These are phyloP conservation scores for Battus philenor DNA, from an alignment of 1,140 invertebrate species.

Conservation along the genomic window DNA sequence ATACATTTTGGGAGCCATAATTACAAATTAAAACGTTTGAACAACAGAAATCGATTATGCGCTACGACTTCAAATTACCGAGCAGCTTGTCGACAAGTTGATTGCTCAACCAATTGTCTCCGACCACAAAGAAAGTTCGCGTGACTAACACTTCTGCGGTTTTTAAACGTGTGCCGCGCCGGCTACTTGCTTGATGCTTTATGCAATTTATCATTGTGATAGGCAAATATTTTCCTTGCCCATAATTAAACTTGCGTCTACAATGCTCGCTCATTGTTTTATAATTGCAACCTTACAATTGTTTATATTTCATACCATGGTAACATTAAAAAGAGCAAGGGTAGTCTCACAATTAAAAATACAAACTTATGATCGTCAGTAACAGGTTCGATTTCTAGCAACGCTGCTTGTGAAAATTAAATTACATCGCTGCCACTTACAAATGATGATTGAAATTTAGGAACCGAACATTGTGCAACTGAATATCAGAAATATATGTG, in stretches of 20 bases:
- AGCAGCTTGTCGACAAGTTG: slow-evolving; percentile 27
- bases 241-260: slow-evolving; percentile 4
- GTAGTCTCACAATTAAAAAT: too few relatives aligned
- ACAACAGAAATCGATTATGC: slow-evolving; percentile 15
- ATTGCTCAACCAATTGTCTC: slow-evolving; percentile 26
- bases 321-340: too few relatives aligned
- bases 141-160: slow-evolving; percentile 23
- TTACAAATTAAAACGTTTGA: slow-evolving; percentile 14
- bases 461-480: too few relatives aligned
- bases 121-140: slow-evolving; percentile 26
- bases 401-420: too few relatives aligned
- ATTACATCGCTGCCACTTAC: too few relatives aligned
- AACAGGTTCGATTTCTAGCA: too few relatives aligned
- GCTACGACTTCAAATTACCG: slow-evolving; percentile 18
- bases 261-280: slow-evolving; percentile 8
- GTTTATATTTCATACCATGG: too few relatives aligned
- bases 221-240: background rate
- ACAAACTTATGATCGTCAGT: too few relatives aligned
- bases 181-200: slow-evolving; percentile 16
- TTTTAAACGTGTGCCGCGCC: slow-evolving; percentile 12
- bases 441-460: too few relatives aligned
- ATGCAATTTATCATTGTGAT: slow-evolving; percentile 17
- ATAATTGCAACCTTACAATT: slow-evolving; percentile 3
- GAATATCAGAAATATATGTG: too few relatives aligned
- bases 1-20: slow-evolving; percentile 1